phyloP scores from a whole-genome alignment of 2,888 invertebrate genomes.

The Diachrysia chrysitis region DNA sequence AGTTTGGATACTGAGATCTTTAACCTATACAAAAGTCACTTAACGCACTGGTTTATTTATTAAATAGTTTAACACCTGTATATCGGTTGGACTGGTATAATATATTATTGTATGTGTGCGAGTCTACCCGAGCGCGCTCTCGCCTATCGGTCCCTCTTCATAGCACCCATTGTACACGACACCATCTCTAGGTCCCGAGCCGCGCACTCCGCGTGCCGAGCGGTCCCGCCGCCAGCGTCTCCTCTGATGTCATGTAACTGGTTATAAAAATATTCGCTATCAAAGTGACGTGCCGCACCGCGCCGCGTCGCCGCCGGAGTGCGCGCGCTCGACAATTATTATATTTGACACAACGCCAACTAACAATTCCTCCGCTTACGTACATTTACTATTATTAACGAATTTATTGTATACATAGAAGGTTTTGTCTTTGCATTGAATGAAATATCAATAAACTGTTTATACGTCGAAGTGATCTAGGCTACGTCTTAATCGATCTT shows the following conservation, averaged over 20 bases:
- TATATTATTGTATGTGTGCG: slow-evolving; percentile 57
- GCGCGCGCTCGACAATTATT: slow-evolving; percentile 57
- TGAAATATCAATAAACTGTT: slow-evolving; percentile 51
- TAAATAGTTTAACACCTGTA: slow-evolving; percentile 64
- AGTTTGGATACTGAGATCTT: slow-evolving; percentile 87
- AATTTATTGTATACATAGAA: slow-evolving; percentile 63
- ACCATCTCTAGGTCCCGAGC: slow-evolving; percentile 13
- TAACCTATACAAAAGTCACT: slow-evolving; percentile 69
- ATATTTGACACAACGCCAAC: slow-evolving; percentile 48
- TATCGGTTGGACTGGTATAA: slow-evolving; percentile 65
- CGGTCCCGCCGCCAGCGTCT: slow-evolving; percentile 66
- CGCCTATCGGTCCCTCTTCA: slow-evolving; percentile 71
- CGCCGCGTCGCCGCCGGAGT: slow-evolving; percentile 41
- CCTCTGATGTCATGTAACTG: slow-evolving; percentile 74
- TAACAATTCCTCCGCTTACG: slow-evolving; percentile 56
- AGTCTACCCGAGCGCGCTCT: slow-evolving; percentile 47
- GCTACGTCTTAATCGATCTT: slow-evolving; percentile 77
- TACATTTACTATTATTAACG: slow-evolving; percentile 55
- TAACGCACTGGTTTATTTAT: slow-evolving; percentile 74
- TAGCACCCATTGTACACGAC: slow-evolving; percentile 79
- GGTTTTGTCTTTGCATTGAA: slow-evolving; percentile 67
- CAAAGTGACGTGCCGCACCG: slow-evolving; percentile 20
- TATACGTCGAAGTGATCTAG: slow-evolving; percentile 72
- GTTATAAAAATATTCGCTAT: slow-evolving; percentile 80
- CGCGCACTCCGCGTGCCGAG: neutral